Evolutionary conservation across 64 coral and sea anemone genomes (phyloP).

Genomic region (Montipora foliosa): DNA sequence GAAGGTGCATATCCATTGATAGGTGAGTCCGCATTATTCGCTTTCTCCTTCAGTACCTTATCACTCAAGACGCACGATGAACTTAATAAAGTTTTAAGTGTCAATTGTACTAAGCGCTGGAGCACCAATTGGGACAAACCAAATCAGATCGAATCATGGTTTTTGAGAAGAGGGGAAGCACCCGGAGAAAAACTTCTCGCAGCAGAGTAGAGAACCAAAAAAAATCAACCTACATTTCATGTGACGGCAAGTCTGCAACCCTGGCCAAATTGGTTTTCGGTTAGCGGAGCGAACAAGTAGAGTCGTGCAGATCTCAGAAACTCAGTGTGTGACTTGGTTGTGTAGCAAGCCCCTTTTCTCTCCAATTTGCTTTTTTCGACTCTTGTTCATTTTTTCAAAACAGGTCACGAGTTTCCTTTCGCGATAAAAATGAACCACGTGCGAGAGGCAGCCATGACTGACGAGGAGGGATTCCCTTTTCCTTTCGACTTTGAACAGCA

Average conservation of each 20-base stretch:
- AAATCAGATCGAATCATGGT: too few species aligned
- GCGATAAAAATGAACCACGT: slow-evolving; percentile 98
- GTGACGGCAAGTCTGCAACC: too few species aligned
- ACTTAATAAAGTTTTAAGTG: too few species aligned
- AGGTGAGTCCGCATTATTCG: slow-evolving; percentile 23
- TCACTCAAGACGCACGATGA: too few species aligned
- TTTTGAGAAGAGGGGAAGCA: too few species aligned
- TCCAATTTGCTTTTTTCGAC: neutral
- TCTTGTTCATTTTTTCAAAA: neutral
- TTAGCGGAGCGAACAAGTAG: too few species aligned
- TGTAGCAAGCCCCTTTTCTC: neutral
- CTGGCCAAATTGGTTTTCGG: too few species aligned
- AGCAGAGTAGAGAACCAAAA: too few species aligned
- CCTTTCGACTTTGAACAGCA: slow-evolving; percentile 77
- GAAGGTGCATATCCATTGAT: slow-evolving; percentile 78
- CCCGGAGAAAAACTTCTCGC: too few species aligned
- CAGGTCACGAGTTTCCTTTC: slow-evolving; percentile 99
- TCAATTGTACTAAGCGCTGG: too few species aligned
- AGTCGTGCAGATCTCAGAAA: neutral
- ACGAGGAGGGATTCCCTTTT: slow-evolving; percentile 72
- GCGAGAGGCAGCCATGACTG: slow-evolving; percentile 76
- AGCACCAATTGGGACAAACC: too few species aligned
- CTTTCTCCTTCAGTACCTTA: neutral
- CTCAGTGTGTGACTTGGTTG: neutral
- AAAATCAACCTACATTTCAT: too few species aligned